phyloP scores from a whole-genome alignment of 2,113 vertebrate genomes.

The Axis porcinus region DNA sequence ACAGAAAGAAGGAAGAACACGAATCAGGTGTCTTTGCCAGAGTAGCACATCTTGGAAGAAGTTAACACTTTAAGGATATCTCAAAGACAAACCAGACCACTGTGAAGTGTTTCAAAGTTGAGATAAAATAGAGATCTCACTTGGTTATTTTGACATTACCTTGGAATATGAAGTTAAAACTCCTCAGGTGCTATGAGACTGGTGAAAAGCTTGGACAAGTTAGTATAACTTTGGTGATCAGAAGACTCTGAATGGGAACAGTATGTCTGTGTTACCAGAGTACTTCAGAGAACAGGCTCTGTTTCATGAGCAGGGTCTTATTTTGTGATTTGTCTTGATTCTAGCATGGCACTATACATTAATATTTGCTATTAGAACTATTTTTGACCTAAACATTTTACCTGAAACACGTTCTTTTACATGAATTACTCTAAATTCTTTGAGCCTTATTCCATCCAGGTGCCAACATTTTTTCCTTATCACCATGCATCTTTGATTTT shows the following conservation, averaged over 20 bases:
- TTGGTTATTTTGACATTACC: conserved; percentile 13
- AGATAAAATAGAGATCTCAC: conserved; percentile 30
- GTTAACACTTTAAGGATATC: neutral
- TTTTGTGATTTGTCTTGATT: conserved; percentile 19
- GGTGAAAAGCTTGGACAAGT: conserved; percentile 57
- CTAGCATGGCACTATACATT: neutral
- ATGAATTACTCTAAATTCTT: neutral
- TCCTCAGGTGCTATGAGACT: neutral
- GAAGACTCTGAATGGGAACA: conserved; percentile 1
- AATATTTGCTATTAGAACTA: neutral
- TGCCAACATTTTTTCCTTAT: conserved; percentile 11
- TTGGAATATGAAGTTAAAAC: neutral
- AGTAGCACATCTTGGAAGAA: neutral
- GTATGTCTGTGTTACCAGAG: neutral
- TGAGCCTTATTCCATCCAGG: neutral
- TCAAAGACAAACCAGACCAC: neutral
- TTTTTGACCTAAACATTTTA: neutral
- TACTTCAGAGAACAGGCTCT: neutral
- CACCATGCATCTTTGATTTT: conserved; percentile 44
- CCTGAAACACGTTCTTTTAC: neutral
- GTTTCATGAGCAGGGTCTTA: neutral
- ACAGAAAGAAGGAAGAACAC: neutral
- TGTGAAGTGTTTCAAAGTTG: neutral
- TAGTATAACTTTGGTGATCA: neutral
- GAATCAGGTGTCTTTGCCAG: neutral